Evolutionary conservation across 2,888 invertebrate species (phyloP), one percentile per base, ranked within the genome.

Genomic region (Brachyopa scutellaris): DNA sequence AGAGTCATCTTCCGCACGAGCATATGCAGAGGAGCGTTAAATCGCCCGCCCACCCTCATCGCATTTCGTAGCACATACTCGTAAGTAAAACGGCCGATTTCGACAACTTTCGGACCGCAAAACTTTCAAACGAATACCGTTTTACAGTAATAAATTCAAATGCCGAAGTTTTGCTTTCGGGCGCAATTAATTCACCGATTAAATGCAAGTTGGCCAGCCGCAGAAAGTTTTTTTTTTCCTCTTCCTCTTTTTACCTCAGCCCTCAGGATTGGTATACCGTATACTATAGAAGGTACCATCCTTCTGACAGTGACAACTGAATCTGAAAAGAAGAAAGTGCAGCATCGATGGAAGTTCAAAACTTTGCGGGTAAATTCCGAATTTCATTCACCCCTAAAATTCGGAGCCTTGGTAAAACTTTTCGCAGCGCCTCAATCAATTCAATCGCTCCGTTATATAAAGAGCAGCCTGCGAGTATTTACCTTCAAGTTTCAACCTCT

Each of bases 161-260:
- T 70, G 59, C 59, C 59, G 45, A 82, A 82, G 64, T 77, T 82
- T 72, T 66, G 45, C 70, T 57, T 64, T 66, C 19, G 47, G 64
- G 59, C 33, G 66, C 82, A 82, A 82, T 82, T 82, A 76, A 82
- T 82, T 82, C 77, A 70, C 64, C 66, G 82, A 70, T 77, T 77
- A 82, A 82, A 82, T 66, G 76, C 77, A 57, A 77, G 59, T 77
- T 55, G 77, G 66, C 33, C 45, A 57, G 15, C 82, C 82, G n/a
- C 70, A 67, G 6, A 70, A 77, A 82, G 45, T 82, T n/a, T n/a
- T n/a, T n/a, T n/a, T n/a, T n/a, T n/a, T n/a, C n/a, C n/a, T n/a
- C n/a, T n/a, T n/a, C n/a, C n/a, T n/a, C n/a, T n/a, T 77, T 49
- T 17, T 5, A 40, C 55, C 57, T 49, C 29, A 13, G 23, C 49